A percentile compares a stretch with the other conserved stretches of the same genome.
Evolutionary conservation across 2,113 vertebrate species (phyloP).

Genomic region (Mobula birostris): DNA sequence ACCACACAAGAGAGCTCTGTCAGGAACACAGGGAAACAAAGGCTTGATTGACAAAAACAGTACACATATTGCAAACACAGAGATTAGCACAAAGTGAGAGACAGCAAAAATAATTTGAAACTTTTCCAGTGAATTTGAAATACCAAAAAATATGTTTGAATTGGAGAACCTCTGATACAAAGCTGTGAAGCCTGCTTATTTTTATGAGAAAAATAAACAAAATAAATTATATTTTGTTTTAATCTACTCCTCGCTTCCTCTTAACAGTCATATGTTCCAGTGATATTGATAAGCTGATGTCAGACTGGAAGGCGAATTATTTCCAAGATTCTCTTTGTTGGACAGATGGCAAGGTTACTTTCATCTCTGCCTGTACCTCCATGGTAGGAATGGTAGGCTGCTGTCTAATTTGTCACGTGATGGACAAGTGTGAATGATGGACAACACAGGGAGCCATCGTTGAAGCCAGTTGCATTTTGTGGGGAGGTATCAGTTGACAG

Average conservation of each 20-base stretch:
- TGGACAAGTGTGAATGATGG: neutral
- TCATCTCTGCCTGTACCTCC: neutral
- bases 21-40: constrained; percentile 10
- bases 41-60: constrained; percentile 30
- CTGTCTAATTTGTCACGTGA: neutral
- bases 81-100: constrained; percentile 25
- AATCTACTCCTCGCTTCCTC: neutral
- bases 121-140: constrained; percentile 20
- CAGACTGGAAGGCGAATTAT: neutral
- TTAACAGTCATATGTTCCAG: neutral
- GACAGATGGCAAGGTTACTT: neutral
- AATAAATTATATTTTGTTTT: neutral
- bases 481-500: neutral
- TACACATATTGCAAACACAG: constrained; percentile 22
- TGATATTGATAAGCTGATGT: neutral
- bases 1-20: constrained; percentile 26
- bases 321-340: neutral
- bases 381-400: neutral
- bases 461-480: neutral
- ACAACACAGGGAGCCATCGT: neutral
- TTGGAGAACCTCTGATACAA: neutral
- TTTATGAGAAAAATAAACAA: neutral
- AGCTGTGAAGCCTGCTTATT: neutral
- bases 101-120: neutral
- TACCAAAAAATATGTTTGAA: neutral